Base-by-base conservation (phyloP, 2,888 invertebrate species). In the Pristionchus maxplancki region DNA sequence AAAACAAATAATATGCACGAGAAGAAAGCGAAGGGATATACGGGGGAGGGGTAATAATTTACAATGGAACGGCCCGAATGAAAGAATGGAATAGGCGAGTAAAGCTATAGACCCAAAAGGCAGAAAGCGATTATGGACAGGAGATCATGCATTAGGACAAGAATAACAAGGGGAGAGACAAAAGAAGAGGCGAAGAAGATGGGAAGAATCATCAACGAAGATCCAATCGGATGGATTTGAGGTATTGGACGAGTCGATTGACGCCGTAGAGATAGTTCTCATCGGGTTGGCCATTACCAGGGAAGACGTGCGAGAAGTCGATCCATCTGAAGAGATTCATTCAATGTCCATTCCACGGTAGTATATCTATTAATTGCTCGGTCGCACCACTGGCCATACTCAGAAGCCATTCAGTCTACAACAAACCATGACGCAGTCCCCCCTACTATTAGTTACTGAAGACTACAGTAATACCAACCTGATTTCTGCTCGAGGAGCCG, bases 291-390 rank as follows among this genome's bases (percentile, higher is more conserved):
- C 71, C 71, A 34, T 87, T 50, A 0, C 71, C 86, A 24, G 67
- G 48, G 71, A 71, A 87, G 20, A 87, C 86, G 50, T 87, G 86
- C 13, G 71, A 71, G 86, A 87, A 87, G 86, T 87, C 86, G 71
- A 87, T 87, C 86, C 48, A 50, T 34, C 86, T 87, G 86, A 44
- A 87, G 11, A 31, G 34, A 81, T 48, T 20, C 20, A 2, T 4
- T 81, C 1, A 78, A n/a, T n/a, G n/a, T 78, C 34, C 8, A 78
- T 24, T 15, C 40, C 4, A 74, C 37, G 37, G 37, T 40, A 28
- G 74, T 0, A 40, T 74, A 34, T 74, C 44, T 44, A 44, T 44
- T 44, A n/a, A n/a, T n/a, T n/a, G n/a, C n/a, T n/a, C n/a, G n/a
- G n/a, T n/a, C n/a, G n/a, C n/a, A n/a, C n/a, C n/a, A n/a, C n/a